Base-by-base conservation (phyloP, 2,888 invertebrate genomes). In the Platycheirus rosarum region DNA sequence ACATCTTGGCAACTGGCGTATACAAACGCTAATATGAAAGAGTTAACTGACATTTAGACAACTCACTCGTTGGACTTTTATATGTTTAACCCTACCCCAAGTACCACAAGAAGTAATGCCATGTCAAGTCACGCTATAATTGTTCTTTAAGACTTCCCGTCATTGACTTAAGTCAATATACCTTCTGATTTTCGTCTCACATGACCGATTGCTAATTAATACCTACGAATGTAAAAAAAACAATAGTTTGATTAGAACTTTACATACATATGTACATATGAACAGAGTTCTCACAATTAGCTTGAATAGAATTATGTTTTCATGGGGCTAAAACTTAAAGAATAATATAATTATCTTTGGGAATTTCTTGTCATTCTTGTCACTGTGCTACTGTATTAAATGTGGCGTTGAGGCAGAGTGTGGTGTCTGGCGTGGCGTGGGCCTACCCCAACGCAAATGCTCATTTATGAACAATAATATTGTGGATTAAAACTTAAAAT, bases 201-300 rank as follows among this genome's bases (percentile, higher is more conserved):
- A 89, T 89, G 88, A 88, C 85, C 87, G 89, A 87, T 86, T 86
- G 82, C 88, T 88, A 88, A 88, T 88, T 89, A 86, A 85, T 86
- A 85, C 85, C 73, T 85, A 69, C 23, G 80, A 85, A 84, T 85
- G 85, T 84, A 84, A 85, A 78, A 69, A 84, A 74, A 82, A 35
- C 66, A 46, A 80, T 70, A 66, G 49, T 53, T 60, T 60, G n/a
- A n/a, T n/a, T n/a, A n/a, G n/a, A n/a, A n/a, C n/a, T n/a, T n/a
- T n/a, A n/a, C n/a, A n/a, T n/a, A n/a, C n/a, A n/a, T n/a, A n/a
- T n/a, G n/a, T n/a, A n/a, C n/a, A n/a, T n/a, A n/a, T n/a, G n/a
- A n/a, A 44, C 74, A 74, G 16, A 74, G 46, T 82, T 82, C 80
- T 55, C 80, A 82, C 76, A 71, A 51, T 13, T 6, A 3, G 4